Evolutionary conservation across 1,140 invertebrate species (phyloP), one percentile per base, ranked within the genome.

Genomic region (Drosophila mayri): DNA sequence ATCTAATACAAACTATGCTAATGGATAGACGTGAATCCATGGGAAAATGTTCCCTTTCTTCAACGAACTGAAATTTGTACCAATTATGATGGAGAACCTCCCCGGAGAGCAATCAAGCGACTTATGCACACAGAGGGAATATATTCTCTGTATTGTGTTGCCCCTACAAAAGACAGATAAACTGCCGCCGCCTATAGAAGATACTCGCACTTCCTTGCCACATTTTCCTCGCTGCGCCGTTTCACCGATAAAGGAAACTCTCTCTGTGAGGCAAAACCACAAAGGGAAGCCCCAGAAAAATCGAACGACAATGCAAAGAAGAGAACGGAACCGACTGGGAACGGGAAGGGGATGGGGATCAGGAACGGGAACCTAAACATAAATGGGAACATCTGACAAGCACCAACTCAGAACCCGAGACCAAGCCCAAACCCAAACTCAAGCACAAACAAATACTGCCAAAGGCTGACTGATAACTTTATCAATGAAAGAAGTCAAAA

Each of bases 391-490:
- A 71, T 61, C 58, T 64, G 64, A 50, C 55, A 70, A 41, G 25
- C 20, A 28, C 4, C 44, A 63, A 41, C 12, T n/a, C 30, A 10
- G n/a, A 37, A 20, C 18, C 50, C 18, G 18, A 22, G 18, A 22
- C 52, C 55, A 52, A 50, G 35, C 65, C 25, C 37, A 50, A 65
- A 30, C 46, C 64, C 46, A 68, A 68, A 52, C 37, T 68, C 46
- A 46, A 65, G 37, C 65, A 50, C 61, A 73, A 67, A 76, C 63
- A 77, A 74, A 78, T 65, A 77, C 65, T 65, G 83, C 72, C 72
- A 61, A 62, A 74, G 84, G 84, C 84, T 80, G 84, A 87, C 84
- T 77, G 84, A 87, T 87, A 87, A 83, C 80, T 87, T 87, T 87
- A 87, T 87, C 84, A 88, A 85, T 81, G 75, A 67, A 78, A 81